Percentiles rank a stretch among this genome's conserved stretches.
These are phyloP conservation scores for Osedax frankpressi DNA, from an alignment of 2,888 invertebrate genomes.

Conservation along the genomic window DNA sequence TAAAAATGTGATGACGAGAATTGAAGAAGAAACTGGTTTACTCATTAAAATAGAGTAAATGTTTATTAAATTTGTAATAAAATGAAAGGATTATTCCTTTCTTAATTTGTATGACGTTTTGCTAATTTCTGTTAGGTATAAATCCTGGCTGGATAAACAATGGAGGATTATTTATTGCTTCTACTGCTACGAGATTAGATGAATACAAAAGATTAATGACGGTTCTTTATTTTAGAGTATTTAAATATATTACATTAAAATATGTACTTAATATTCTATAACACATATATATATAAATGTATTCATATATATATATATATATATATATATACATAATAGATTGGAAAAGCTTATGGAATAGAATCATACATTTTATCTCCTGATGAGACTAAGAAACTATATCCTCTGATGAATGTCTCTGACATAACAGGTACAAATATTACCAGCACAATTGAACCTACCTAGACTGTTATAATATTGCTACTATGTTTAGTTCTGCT, in stretches of 20 bases:
- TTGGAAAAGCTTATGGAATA: conserved; percentile 66
- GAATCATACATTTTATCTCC: conserved; percentile 63
- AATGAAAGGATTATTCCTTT: too few relatives aligned
- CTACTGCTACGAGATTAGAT: conserved; percentile 61
- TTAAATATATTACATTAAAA: neutral
- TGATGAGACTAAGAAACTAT: conserved; percentile 61
- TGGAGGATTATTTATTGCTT: conserved; percentile 76
- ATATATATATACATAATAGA: conserved; percentile 26
- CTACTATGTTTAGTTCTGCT: too few relatives aligned
- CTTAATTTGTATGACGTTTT: too few relatives aligned
- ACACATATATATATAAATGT: neutral
- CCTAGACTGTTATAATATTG: too few relatives aligned
- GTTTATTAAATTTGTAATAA: too few relatives aligned
- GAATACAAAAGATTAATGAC: conserved; percentile 71
- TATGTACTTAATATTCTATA: neutral
- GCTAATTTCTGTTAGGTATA: too few relatives aligned
- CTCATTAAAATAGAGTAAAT: too few relatives aligned
- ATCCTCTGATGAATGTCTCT: conserved; percentile 63
- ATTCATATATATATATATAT: neutral
- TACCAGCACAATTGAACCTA: too few relatives aligned
- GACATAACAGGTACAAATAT: conserved; percentile 59
- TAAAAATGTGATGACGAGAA: conserved; percentile 54
- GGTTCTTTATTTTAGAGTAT: too few relatives aligned
- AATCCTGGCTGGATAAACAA: conserved; percentile 75
- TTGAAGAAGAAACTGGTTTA: conserved; percentile 65